These are phyloP conservation scores for Trypoxylus dichotomus DNA, from an alignment of 1,140 invertebrate species.

Conservation along the genomic window DNA sequence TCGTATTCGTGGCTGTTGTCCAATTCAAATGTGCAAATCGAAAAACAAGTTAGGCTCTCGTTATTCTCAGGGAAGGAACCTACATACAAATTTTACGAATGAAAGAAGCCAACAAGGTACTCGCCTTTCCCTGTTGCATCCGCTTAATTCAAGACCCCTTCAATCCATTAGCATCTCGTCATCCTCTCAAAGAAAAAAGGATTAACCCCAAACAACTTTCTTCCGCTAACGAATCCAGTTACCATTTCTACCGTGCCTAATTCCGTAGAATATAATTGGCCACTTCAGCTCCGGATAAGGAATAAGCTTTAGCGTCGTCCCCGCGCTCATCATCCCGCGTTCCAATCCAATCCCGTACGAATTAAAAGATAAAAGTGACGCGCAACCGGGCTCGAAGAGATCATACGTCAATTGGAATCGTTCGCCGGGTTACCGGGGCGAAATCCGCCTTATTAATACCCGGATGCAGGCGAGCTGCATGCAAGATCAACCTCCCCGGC, in stretches of 20 bases:
- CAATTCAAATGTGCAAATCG: too few species aligned
- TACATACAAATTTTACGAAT: slow-evolving; percentile 11
- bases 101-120: neutral
- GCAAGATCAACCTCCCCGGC: neutral
- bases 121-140: neutral
- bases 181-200: neutral
- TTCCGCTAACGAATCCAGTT: neutral
- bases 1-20: too few species aligned
- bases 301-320: neutral
- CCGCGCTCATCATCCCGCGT: neutral
- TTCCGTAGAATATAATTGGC: neutral
- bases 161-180: neutral
- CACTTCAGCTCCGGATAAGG: neutral
- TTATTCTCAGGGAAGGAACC: too few species aligned
- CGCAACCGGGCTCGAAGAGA: neutral
- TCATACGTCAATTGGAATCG: slow-evolving; percentile 1
- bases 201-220: neutral
- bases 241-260: neutral
- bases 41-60: too few species aligned
- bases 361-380: neutral
- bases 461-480: neutral
- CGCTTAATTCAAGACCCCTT: neutral
- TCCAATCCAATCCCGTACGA: neutral
- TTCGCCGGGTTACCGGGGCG: neutral
- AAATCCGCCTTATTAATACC: neutral